These are phyloP conservation scores for Teleiodes luculella DNA, from an alignment of 2,888 invertebrate species.

Conservation along the genomic window DNA sequence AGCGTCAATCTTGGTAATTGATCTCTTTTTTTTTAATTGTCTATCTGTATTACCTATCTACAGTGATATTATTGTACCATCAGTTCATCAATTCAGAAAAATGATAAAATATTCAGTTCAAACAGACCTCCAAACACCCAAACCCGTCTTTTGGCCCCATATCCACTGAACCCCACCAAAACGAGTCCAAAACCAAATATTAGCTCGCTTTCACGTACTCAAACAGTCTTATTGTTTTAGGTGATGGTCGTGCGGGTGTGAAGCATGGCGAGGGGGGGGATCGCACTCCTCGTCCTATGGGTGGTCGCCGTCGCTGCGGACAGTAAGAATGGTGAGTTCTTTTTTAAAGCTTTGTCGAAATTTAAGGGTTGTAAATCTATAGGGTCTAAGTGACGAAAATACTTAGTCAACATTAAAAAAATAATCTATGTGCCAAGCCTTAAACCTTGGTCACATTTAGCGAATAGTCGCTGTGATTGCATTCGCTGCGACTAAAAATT, in stretches of 20 bases:
- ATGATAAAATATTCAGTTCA: neutral
- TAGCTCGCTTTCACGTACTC: slow-evolving; percentile 55
- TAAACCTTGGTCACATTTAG: no score
- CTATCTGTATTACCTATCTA: no score
- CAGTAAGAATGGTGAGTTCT: slow-evolving; percentile 65
- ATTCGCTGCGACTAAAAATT: no score
- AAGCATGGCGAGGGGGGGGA: slow-evolving; percentile 68
- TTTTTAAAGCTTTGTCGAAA: slow-evolving; percentile 14
- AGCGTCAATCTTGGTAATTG: no score
- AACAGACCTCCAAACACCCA: neutral
- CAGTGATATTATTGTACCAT: no score
- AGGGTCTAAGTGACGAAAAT: no score
- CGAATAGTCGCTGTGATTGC: no score
- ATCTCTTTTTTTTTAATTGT: no score
- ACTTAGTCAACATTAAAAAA: no score
- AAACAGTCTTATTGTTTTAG: slow-evolving; percentile 72
- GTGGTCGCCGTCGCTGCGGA: slow-evolving; percentile 66
- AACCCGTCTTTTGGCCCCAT: neutral
- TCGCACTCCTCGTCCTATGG: slow-evolving; percentile 69
- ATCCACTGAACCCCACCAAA: neutral
- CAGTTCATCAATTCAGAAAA: no score
- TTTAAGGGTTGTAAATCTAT: no score
- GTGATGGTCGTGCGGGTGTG: slow-evolving; percentile 68
- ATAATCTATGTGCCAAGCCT: no score
- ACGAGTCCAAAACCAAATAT: slow-evolving; percentile 44